These are phyloP conservation scores for Gymnopithys bicolor DNA, from an alignment of 2,797 vertebrate species.

Conservation along the genomic window DNA sequence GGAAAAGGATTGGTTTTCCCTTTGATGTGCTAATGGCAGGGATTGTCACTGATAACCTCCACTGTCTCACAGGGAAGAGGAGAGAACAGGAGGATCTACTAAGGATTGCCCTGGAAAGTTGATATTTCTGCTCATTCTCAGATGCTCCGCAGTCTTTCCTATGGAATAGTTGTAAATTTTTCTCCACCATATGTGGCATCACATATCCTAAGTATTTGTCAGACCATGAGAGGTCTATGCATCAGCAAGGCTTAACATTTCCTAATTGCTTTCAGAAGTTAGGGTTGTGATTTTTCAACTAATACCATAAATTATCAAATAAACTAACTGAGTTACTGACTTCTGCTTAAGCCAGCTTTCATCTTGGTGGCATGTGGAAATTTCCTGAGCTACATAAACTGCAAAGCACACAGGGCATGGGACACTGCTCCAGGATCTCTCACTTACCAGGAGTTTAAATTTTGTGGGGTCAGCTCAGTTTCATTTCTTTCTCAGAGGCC, in stretches of 20 bases:
- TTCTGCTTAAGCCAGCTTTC: not conserved
- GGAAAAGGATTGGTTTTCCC: not conserved
- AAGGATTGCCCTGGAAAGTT: not conserved
- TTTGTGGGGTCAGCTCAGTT: not conserved
- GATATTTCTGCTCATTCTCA: not conserved
- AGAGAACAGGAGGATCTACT: not conserved
- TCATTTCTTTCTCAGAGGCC: not conserved
- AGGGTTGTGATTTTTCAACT: not conserved
- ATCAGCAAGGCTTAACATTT: not conserved
- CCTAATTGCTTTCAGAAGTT: not conserved
- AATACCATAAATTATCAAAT: not conserved
- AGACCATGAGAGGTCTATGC: not conserved
- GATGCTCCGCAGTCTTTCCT: not conserved
- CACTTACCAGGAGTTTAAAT: not conserved
- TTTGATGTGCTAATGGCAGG: not conserved
- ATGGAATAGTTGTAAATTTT: not conserved
- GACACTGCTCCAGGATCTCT: not conserved
- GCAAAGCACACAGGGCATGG: not conserved
- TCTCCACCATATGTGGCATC: fast-evolving
- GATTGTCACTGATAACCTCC: not conserved
- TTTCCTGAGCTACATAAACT: not conserved
- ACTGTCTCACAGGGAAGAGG: not conserved
- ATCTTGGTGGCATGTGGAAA: not conserved
- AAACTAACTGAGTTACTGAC: not conserved
- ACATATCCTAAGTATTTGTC: not conserved